Conservation (phyloP, 2,888 invertebrate species). For the Tetragonula carbonaria region DNA sequence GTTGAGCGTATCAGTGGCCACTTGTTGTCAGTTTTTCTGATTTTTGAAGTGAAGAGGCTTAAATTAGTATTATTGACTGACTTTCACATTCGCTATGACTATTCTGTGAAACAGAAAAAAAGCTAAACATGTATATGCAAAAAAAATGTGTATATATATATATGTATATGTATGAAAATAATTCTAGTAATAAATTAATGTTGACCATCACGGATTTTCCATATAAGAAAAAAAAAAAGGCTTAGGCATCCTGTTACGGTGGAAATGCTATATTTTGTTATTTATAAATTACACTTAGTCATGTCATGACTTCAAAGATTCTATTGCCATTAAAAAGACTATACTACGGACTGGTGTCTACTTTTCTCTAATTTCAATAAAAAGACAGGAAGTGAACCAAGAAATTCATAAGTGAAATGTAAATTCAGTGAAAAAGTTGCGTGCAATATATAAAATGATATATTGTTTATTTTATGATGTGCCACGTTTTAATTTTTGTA, state of each 20-base stretch:
- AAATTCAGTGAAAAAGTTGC: conserved; percentile 13
- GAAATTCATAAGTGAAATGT: conserved; percentile 40
- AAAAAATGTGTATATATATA: conserved; percentile 63
- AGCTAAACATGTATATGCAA: conserved; percentile 68
- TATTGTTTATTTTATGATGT: conserved; percentile 29
- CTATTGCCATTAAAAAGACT: conserved; percentile 77
- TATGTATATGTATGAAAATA: conserved; percentile 67
- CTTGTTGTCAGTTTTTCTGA: conserved; percentile 33
- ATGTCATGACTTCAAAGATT: conserved; percentile 71
- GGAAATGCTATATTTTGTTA: conserved; percentile 77
- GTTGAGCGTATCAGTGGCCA: not conserved
- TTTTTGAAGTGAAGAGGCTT: conserved; percentile 58
- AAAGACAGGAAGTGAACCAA: conserved; percentile 23
- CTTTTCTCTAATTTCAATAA: conserved; percentile 13
- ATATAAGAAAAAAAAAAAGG: conserved; percentile 55
- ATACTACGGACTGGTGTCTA: conserved; percentile 72
- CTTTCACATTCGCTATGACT: conserved; percentile 69
- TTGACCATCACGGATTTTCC: conserved; percentile 62
- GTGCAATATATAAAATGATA: conserved; percentile 36
- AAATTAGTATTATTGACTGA: conserved; percentile 66
- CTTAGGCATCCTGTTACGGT: conserved; percentile 73
- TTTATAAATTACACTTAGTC: conserved; percentile 74
- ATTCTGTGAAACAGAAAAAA: conserved; percentile 60
- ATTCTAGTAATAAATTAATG: conserved; percentile 69
- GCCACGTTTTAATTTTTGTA: conserved; percentile 40